phyloP scores from a whole-genome alignment of 2,113 vertebrate species.

The Malurus cyaneus region DNA sequence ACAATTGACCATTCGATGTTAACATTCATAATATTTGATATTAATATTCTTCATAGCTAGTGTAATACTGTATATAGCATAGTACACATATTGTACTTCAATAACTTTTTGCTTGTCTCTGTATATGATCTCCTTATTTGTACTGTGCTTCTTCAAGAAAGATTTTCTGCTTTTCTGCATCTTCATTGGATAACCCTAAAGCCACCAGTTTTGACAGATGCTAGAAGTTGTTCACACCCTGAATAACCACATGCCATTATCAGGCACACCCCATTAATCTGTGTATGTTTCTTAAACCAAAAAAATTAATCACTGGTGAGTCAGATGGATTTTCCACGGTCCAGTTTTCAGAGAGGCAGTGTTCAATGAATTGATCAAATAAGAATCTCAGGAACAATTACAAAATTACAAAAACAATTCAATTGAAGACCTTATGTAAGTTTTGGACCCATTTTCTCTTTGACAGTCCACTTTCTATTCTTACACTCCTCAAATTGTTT shows the following conservation, averaged over 20 bases:
- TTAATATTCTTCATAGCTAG: background rate
- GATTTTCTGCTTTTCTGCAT: background rate
- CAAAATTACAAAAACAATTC: too few relatives aligned
- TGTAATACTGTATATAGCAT: background rate
- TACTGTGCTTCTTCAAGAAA: background rate
- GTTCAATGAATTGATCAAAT: background rate
- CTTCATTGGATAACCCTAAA: background rate
- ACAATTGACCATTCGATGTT: background rate
- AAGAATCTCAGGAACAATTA: background rate
- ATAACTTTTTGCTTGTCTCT: background rate
- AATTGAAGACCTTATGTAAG: background rate
- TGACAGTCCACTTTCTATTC: background rate
- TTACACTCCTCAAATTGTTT: background rate
- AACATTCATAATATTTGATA: background rate
- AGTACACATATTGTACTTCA: background rate
- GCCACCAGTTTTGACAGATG: background rate
- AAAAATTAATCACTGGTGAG: background rate
- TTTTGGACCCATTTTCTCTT: background rate
- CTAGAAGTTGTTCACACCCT: background rate
- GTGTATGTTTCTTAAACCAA: background rate
- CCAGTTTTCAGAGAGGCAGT: background rate
- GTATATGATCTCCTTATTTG: background rate
- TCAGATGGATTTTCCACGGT: background rate
- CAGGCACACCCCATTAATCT: background rate
- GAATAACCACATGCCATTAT: conserved; percentile 30